Evolutionary conservation across 2,113 vertebrate species (phyloP).

Genomic region (Colaptes auratus): DNA sequence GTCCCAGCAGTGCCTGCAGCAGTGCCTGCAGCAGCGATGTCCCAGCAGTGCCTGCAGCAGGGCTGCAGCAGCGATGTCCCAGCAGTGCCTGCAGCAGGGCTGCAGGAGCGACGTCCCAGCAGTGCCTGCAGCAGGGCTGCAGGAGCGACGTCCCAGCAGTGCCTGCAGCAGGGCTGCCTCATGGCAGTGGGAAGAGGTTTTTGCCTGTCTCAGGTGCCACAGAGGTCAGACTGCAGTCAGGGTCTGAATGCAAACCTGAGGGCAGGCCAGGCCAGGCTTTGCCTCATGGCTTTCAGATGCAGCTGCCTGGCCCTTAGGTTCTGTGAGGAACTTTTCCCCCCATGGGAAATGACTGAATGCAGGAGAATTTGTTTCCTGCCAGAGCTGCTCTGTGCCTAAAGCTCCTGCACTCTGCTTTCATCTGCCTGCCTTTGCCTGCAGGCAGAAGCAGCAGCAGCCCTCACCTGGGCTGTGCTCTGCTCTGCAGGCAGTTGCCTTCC

Average conservation of each 20-base stretch:
- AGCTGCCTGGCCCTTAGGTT: constrained; percentile 28
- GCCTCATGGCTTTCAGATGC: constrained; percentile 37
- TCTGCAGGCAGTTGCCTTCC: background rate
- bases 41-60: no score
- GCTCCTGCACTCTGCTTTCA: background rate
- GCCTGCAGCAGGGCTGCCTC: background rate
- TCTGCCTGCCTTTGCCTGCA: background rate
- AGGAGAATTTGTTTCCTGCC: constrained; percentile 31
- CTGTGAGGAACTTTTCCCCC: constrained; percentile 33
- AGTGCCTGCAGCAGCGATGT: no score
- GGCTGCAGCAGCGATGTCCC: no score
- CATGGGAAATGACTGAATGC: constrained; percentile 47
- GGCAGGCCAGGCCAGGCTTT: constrained; percentile 10
- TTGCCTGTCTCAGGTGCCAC: background rate
- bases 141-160: background rate
- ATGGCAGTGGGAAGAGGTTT: background rate
- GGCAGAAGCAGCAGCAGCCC: background rate
- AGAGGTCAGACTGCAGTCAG: constrained; percentile 28
- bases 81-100: no score
- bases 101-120: no score
- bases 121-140: no score
- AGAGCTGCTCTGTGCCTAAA: background rate
- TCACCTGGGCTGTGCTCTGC: background rate
- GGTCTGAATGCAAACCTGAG: background rate
- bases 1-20: no score